These are phyloP conservation scores for Pipistrellus pipistrellus DNA, from an alignment of 2,797 vertebrate genomes.

Conservation along the genomic window DNA sequence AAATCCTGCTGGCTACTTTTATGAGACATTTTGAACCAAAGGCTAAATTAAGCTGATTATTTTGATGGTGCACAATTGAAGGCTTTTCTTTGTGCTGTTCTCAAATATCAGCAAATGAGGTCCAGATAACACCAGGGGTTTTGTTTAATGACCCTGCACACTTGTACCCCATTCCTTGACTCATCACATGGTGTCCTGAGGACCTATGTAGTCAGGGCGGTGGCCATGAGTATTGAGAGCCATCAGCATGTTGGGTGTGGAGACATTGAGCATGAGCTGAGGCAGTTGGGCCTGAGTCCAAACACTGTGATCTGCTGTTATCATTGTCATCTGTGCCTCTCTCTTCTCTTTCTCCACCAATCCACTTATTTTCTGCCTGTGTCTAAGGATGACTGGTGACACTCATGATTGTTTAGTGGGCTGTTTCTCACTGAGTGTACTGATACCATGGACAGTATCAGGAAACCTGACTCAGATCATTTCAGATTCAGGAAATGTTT, in stretches of 20 bases:
- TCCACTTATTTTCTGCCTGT: too few relatives aligned
- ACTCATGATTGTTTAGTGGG: neutral
- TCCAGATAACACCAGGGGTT: neutral
- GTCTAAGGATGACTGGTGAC: accelerated
- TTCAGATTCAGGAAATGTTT: neutral
- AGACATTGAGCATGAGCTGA: neutral
- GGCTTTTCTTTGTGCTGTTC: neutral
- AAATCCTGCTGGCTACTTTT: neutral
- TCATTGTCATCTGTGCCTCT: neutral
- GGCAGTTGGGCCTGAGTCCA: neutral
- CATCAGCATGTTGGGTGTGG: neutral
- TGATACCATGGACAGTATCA: neutral
- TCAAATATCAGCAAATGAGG: neutral
- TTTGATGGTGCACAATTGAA: neutral
- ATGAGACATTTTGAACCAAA: neutral
- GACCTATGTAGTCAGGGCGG: neutral
- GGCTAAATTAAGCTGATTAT: neutral
- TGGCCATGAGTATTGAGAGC: neutral
- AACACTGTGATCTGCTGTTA: accelerated
- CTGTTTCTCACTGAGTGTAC: neutral
- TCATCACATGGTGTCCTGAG: neutral
- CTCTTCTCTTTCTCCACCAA: accelerated
- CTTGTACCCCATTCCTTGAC: neutral
- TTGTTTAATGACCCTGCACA: neutral
- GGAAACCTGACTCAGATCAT: neutral